Evolutionary conservation across 2,888 invertebrate species (phyloP), one percentile per base, ranked within the genome.

Genomic region (Erebia aethiops): DNA sequence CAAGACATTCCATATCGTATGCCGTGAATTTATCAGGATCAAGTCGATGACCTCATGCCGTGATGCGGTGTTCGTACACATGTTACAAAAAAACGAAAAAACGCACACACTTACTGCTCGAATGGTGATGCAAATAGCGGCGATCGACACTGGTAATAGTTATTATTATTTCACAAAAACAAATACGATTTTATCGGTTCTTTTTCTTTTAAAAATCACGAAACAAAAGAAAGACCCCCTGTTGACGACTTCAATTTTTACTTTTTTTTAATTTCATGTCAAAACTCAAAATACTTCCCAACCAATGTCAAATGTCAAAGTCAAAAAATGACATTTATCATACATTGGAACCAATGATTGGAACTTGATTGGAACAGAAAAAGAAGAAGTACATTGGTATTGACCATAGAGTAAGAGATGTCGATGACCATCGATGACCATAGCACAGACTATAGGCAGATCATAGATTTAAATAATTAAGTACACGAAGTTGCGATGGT

Each of bases 1-100:
- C 26, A 3, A 26, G 3, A 26, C 3, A 26, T 26, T 26, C 26
- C 26, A 3, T 26, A 26, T 26, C 26, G 26, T 26, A 26, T 26
- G 26, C 26, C 26, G 26, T 54, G 43, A 26, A 2, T 41, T 43
- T 64, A 71, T 65, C 41, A 68, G 35, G 54, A 21, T 4, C 67
- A 66, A 65, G 57, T n/a, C 65, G 72, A 74, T 76, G 76, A 76
- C 73, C 74, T 75, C 77, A 77, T 71, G 60, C 61, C 43, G 63
- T 60, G 10, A 77, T 71, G 60, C 61, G 49, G 63, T 57, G 10
- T 18, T 10, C 16, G 2, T 18, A 70, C 76, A 76, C 73, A 74
- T 70, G 75, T 70, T 71, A 13, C 61, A 11, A 8, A 8, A 2
- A 68, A 71, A 70, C 11, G 26, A 35, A 52, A 57, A 26, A 62